Conservation (phyloP, 2,113 vertebrate genomes). For the Hippocampus mohnikei region DNA sequence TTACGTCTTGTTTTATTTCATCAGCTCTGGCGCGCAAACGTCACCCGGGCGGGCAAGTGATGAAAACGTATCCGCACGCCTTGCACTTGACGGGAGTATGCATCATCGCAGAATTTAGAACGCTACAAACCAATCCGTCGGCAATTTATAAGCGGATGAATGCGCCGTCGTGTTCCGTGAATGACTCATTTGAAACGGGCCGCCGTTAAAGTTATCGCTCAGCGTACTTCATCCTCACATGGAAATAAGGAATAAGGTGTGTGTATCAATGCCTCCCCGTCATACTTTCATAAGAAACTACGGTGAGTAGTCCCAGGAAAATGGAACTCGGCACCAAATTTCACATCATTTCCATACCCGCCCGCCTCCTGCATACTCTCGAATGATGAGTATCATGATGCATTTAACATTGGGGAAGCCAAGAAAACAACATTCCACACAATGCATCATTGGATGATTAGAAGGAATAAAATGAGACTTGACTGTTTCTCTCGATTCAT, state of each 20-base stretch:
- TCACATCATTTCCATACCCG: no score
- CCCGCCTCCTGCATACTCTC: no score
- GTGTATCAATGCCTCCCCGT: background rate
- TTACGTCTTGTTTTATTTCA: conserved; percentile 36
- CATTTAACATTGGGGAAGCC: no score
- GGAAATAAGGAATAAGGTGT: background rate
- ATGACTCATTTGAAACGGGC: background rate
- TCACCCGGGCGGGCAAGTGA: conserved; percentile 10
- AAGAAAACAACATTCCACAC: no score
- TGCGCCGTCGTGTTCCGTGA: background rate
- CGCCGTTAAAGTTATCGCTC: background rate
- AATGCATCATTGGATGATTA: no score
- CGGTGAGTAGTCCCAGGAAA: background rate
- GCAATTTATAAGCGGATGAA: background rate
- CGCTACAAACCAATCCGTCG: background rate
- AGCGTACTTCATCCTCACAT: background rate
- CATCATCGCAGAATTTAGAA: conserved; percentile 3
- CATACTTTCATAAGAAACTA: background rate
- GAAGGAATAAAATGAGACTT: background rate
- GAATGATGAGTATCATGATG: no score
- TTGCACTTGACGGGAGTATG: background rate
- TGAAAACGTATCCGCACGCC: conserved; percentile 8
- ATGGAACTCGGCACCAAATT: no score
- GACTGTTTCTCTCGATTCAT: background rate
- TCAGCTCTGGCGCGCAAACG: background rate